Evolutionary conservation across 2,888 invertebrate species (phyloP).

Genomic region (Lamproptera curius): DNA sequence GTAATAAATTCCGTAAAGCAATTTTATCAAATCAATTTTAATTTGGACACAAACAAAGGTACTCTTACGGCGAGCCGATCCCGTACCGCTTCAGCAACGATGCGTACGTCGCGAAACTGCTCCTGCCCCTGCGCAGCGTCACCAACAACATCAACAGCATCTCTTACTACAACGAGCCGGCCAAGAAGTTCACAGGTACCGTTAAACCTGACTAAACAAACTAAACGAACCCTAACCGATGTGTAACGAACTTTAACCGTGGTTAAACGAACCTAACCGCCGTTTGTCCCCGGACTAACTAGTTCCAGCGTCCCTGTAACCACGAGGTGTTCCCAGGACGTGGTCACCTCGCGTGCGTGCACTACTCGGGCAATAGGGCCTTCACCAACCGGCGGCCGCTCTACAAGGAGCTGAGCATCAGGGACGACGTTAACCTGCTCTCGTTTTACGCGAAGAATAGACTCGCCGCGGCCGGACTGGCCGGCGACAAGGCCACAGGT

Average conservation of each 20-base stretch:
- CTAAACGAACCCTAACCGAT: constrained; percentile 26
- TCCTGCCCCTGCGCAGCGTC: constrained; percentile 81
- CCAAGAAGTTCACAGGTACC: constrained; percentile 83
- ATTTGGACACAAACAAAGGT: too few relatives aligned
- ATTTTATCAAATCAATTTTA: too few relatives aligned
- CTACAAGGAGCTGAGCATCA: constrained; percentile 85
- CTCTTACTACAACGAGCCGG: constrained; percentile 83
- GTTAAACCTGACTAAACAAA: constrained; percentile 18
- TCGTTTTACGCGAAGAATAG: constrained; percentile 92
- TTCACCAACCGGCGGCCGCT: constrained; percentile 87
- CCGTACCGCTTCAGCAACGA: constrained; percentile 83
- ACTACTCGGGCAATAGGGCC: constrained; percentile 89
- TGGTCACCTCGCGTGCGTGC: constrained; percentile 90
- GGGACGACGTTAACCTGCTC: constrained; percentile 90
- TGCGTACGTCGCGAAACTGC: constrained; percentile 84
- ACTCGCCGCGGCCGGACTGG: constrained; percentile 79
- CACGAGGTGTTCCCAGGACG: constrained; percentile 81
- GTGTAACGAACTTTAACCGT: constrained; percentile 19
- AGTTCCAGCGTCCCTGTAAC: constrained; percentile 44
- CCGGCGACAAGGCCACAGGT: constrained; percentile 73
- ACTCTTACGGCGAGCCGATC: constrained; percentile 70
- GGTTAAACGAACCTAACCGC: constrained; percentile 21
- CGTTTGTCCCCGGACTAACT: constrained; percentile 52
- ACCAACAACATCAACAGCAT: constrained; percentile 79
- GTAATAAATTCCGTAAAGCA: too few relatives aligned